These are phyloP conservation scores for Platichthys stellatus DNA, from an alignment of 2,113 vertebrate genomes.

Conservation along the genomic window DNA sequence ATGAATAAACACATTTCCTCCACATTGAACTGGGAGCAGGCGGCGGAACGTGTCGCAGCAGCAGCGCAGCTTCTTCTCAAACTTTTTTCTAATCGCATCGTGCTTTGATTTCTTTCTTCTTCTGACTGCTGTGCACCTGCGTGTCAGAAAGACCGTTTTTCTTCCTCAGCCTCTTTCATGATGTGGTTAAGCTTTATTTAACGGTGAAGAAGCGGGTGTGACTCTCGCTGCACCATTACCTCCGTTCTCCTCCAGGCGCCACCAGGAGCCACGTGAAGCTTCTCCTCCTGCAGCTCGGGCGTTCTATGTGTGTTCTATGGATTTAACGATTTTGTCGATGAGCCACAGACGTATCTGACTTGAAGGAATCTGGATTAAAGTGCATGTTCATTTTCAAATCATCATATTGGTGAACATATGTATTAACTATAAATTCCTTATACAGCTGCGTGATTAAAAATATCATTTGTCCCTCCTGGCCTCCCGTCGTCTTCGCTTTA, in stretches of 20 bases:
- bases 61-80: neutral
- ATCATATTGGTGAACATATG: neutral
- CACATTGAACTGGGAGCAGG: conserved; percentile 3
- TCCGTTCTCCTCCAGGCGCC: no score
- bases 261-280: neutral
- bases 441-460: conserved; percentile 8
- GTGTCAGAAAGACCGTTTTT: neutral
- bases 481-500: neutral
- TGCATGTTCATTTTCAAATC: neutral
- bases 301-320: no score
- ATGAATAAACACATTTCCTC: neutral
- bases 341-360: neutral
- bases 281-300: neutral
- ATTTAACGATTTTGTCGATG: neutral
- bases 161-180: neutral
- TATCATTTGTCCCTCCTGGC: neutral
- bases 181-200: neutral
- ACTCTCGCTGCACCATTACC: neutral
- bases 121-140: neutral
- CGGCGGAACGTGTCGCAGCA: neutral
- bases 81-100: neutral
- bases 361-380: neutral
- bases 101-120: neutral
- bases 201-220: neutral
- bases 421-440: neutral